Percentiles rank a stretch among this genome's conserved stretches.
Conservation (phyloP, 30 jellyfish, hydroid and myxozoan genomes). For the Aurelia aurita region DNA sequence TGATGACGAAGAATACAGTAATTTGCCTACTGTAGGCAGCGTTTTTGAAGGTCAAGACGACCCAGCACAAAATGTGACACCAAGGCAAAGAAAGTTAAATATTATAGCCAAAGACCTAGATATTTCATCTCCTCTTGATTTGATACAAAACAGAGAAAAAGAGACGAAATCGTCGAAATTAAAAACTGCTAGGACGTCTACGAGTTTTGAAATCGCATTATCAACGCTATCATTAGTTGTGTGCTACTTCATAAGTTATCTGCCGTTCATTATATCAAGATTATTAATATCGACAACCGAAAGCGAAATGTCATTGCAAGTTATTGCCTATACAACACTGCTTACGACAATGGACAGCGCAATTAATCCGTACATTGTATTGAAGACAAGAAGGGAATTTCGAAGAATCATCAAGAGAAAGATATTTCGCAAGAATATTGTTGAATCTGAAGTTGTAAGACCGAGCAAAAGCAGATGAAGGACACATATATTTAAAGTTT, state of each 20-base stretch:
- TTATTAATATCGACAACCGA: background rate
- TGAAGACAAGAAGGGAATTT: constrained; percentile 40
- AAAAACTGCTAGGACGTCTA: constrained; percentile 5
- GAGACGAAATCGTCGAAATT: background rate
- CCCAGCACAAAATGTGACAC: too few species aligned
- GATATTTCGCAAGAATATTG: background rate
- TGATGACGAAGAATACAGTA: too few species aligned
- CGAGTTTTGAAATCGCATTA: constrained; percentile 41
- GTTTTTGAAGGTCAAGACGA: too few species aligned
- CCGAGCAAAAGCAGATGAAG: too few species aligned
- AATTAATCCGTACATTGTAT: constrained; percentile 31
- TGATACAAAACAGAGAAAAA: background rate
- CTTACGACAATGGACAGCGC: constrained; percentile 30
- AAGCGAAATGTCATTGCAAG: constrained; percentile 4
- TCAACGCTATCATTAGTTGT: constrained; percentile 31
- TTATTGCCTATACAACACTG: constrained; percentile 34
- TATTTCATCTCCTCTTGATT: too few species aligned
- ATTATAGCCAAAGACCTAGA: too few species aligned
- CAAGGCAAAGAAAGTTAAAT: too few species aligned
- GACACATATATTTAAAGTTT: too few species aligned
- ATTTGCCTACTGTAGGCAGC: too few species aligned
- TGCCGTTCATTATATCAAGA: constrained; percentile 23
- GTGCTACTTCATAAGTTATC: constrained; percentile 30
- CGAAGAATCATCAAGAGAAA: constrained; percentile 21
- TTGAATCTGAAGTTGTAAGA: too few species aligned